Percentiles rank a stretch among this genome's conserved stretches.
phyloP scores from a whole-genome alignment of 2,113 vertebrate genomes.

The Sceloporus tristichus region DNA sequence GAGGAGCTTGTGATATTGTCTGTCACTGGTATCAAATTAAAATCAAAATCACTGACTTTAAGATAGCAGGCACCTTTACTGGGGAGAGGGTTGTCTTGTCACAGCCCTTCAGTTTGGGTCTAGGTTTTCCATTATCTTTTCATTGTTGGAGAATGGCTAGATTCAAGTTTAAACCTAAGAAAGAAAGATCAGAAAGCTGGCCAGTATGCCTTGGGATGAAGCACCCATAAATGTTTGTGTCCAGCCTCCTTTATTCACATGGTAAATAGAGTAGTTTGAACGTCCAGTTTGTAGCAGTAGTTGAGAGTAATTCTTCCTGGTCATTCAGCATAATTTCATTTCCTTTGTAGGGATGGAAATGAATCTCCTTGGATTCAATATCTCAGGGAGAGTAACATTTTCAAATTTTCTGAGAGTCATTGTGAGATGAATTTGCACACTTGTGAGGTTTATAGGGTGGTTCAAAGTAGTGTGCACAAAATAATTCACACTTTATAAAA shows the following conservation, averaged over 20 bases:
- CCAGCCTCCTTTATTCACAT: background rate
- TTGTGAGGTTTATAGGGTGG: no score
- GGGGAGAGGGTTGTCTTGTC: background rate
- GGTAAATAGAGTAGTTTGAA: background rate
- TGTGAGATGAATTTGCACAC: no score
- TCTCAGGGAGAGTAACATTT: no score
- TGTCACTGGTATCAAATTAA: no score
- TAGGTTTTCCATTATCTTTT: background rate
- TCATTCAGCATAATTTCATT: background rate
- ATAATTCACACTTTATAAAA: no score
- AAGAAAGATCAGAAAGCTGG: background rate
- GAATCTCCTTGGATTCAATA: no score
- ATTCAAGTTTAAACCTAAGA: background rate
- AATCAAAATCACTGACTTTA: no score
- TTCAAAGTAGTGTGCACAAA: no score
- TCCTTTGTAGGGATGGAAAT: background rate
- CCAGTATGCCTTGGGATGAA: background rate
- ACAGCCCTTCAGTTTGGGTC: background rate
- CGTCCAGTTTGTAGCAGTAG: no score
- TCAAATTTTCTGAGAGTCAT: no score
- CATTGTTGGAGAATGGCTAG: background rate
- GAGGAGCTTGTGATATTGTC: no score
- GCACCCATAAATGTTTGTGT: background rate
- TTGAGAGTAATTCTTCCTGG: background rate
- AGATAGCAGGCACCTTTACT: no score